Evolutionary conservation across 1,140 invertebrate genomes (phyloP), one percentile per base, ranked within the genome.

Genomic region (Ceratina australensis): DNA sequence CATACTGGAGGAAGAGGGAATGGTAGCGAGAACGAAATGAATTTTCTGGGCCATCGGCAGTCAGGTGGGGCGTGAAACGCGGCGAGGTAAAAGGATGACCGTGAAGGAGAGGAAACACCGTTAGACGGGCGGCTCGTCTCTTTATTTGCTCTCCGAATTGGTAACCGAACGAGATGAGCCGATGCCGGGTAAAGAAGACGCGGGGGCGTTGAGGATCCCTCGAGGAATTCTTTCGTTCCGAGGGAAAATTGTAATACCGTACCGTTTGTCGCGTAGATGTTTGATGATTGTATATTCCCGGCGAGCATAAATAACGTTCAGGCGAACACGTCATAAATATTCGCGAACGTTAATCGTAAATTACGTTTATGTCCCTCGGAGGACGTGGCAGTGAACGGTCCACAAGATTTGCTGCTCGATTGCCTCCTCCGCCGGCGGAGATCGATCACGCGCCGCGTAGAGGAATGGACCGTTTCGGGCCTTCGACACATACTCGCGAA

Each of bases 101-200:
- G 63, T 67, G 72, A 2, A 42, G 33, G 63, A 57, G 72, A 2
- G 10, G 33, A 42, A 74, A 22, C 61, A 16, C 72, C 63, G 33
- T 74, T 74, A 59, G 63, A 75, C 22, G n/a, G n/a, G n/a, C n/a
- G n/a, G 12, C 18, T 67, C 72, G 18, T 0, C 20, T 47, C 54
- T 67, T 49, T 66, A 75, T 75, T 67, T 67, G 54, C 64, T 75
- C 52, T 75, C 3, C 26, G 33, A 67, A 67, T 75, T 49, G 63
- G 59, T 75, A 66, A 67, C 18, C 33, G n/a, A 3, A 4, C 13
- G 7, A 28, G 63, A 52, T 33, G 42, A 74, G 63, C 33, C 28
- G 12, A 20, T 7, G 8, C 3, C 16, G 42, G 8, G 28, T 49
- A 15, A n/a, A 13, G 12, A 16, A 7, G 33, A 42, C 33, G 33